phyloP scores from a whole-genome alignment of 2,797 vertebrate genomes.

The Acipenser ruthenus region DNA sequence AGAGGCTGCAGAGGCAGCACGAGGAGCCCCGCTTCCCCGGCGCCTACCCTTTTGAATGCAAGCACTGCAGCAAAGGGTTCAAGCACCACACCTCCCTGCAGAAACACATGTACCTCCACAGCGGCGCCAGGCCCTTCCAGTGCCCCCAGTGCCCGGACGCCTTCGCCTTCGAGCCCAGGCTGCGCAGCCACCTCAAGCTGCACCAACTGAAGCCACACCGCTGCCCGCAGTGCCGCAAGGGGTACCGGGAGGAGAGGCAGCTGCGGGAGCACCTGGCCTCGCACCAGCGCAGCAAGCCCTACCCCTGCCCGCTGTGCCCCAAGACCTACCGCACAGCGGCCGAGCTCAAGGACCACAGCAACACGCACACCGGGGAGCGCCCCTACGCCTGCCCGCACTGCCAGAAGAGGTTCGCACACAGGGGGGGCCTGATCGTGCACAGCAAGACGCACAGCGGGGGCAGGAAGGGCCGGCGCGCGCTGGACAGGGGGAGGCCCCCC shows the following conservation, averaged over 20 bases:
- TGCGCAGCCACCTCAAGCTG: slow-evolving; percentile 55
- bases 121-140: slow-evolving; percentile 58
- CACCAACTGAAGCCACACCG: slow-evolving; percentile 35
- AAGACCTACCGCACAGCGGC: slow-evolving; percentile 59
- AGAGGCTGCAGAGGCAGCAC: too few species aligned
- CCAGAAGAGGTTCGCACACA: slow-evolving; percentile 43
- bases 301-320: slow-evolving; percentile 50
- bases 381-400: slow-evolving; percentile 52
- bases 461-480: slow-evolving; percentile 8
- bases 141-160: slow-evolving; percentile 54
- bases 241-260: slow-evolving; percentile 53
- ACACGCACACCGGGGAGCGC: slow-evolving; percentile 52
- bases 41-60: too few species aligned
- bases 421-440: slow-evolving; percentile 13
- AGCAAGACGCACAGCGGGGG: slow-evolving; percentile 31
- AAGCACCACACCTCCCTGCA: too few species aligned
- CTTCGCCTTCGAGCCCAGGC: slow-evolving; percentile 61
- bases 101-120: slow-evolving; percentile 56
- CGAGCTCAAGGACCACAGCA: slow-evolving; percentile 50
- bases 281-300: slow-evolving; percentile 34
- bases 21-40: too few species aligned
- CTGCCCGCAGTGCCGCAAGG: slow-evolving; percentile 39
- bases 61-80: too few species aligned
- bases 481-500: slow-evolving; percentile 4
- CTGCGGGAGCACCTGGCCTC: slow-evolving; percentile 53